A percentile compares a stretch with the other conserved stretches of the same genome.
Conservation (phyloP, 2,113 vertebrate genomes). For the Prolemur simus region DNA sequence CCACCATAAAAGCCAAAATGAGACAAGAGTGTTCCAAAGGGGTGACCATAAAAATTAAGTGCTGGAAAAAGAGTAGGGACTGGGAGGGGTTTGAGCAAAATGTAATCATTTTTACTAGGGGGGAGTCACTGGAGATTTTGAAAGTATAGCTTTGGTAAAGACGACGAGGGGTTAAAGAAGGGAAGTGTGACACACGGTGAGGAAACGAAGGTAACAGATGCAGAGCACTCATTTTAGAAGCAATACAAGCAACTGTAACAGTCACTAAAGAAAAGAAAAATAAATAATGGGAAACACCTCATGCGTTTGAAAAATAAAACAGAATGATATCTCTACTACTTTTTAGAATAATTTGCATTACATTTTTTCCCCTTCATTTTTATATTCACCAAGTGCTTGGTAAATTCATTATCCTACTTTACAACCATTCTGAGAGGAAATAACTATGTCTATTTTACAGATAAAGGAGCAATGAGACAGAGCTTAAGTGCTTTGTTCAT, state of each 20-base stretch:
- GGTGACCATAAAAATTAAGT: not conserved
- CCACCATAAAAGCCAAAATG: not conserved
- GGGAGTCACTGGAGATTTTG: not conserved
- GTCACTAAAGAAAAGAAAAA: not conserved
- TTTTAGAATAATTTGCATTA: not conserved
- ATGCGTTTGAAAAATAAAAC: conserved; percentile 17
- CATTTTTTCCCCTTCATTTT: not conserved
- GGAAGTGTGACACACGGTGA: not conserved
- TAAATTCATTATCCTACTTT: not conserved
- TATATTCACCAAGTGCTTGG: not conserved
- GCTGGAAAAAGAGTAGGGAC: not conserved
- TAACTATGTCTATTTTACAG: not conserved
- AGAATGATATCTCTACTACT: not conserved
- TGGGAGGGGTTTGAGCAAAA: not conserved
- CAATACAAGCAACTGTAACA: not conserved
- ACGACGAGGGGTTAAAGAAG: not conserved
- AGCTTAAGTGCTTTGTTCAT: not conserved
- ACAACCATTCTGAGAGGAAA: not conserved
- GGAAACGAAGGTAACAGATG: not conserved
- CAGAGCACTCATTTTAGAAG: not conserved
- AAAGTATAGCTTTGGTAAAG: not conserved
- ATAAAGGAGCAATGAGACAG: not conserved
- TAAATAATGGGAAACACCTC: not conserved
- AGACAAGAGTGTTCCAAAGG: not conserved
- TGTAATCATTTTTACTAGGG: not conserved